Conservation (phyloP, 2,113 vertebrate genomes). For the Seriola rivoliana region DNA sequence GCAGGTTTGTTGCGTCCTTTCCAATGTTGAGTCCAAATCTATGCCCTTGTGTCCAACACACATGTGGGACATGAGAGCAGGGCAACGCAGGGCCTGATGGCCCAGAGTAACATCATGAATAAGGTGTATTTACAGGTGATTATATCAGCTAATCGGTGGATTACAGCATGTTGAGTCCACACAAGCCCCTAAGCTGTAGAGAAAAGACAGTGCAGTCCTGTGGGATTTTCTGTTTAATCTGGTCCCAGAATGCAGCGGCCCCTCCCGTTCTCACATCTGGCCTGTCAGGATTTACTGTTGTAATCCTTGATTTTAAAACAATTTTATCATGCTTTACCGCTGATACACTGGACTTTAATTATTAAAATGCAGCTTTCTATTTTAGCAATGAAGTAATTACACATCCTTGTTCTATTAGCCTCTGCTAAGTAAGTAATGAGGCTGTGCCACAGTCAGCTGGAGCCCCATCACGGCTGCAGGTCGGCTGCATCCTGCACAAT, state of each 20-base stretch:
- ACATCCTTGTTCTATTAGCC: constrained; percentile 78
- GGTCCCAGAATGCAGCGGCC: constrained; percentile 68
- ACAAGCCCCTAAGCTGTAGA: constrained; percentile 76
- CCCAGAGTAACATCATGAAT: constrained; percentile 37
- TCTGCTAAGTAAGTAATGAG: constrained; percentile 56
- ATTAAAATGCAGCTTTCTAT: constrained; percentile 85
- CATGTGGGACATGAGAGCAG: constrained; percentile 10
- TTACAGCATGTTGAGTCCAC: constrained; percentile 87
- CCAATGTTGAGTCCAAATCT: no score
- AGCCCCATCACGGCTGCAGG: not conserved
- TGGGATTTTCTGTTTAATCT: constrained; percentile 84
- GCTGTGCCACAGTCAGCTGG: constrained; percentile 1
- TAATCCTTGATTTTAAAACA: constrained; percentile 85
- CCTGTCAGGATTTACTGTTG: constrained; percentile 79
- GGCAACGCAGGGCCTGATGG: constrained; percentile 3
- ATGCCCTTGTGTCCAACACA: not conserved
- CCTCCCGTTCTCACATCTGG: constrained; percentile 83
- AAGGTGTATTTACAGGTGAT: constrained; percentile 90
- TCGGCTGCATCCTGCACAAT: not conserved
- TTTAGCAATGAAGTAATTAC: constrained; percentile 81
- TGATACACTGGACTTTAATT: constrained; percentile 84
- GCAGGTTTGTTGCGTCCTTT: no score
- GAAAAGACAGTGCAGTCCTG: constrained; percentile 68
- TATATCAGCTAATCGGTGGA: constrained; percentile 90
- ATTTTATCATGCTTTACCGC: constrained; percentile 82